These are phyloP conservation scores for Chaetoderma sp. DNA, from an alignment of 2,888 invertebrate species.

Conservation along the genomic window DNA sequence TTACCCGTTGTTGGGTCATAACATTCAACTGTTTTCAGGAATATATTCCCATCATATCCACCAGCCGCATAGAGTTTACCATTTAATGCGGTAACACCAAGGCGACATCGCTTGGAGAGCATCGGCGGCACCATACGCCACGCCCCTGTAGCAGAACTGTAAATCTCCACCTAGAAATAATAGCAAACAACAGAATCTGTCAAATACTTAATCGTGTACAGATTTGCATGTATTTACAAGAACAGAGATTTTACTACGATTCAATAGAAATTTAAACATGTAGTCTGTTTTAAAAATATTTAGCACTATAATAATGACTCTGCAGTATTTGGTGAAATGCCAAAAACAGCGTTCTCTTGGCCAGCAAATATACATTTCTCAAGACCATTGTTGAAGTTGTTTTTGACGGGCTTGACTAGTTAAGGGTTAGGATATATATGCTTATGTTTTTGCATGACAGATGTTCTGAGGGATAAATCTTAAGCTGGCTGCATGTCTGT, in stretches of 20 bases:
- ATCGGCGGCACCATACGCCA: constrained; percentile 84
- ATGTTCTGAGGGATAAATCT: too few species aligned
- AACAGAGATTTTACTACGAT: too few species aligned
- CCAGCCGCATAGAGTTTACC: constrained; percentile 80
- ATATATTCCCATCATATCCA: constrained; percentile 85
- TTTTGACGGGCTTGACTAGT: too few species aligned
- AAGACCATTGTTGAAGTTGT: too few species aligned
- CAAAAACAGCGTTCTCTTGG: too few species aligned
- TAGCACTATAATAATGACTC: too few species aligned
- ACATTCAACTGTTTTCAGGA: constrained; percentile 84
- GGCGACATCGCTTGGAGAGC: constrained; percentile 83
- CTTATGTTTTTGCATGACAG: too few species aligned
- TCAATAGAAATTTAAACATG: not conserved
- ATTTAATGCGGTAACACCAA: constrained; percentile 85
- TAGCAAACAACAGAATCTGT: not conserved
- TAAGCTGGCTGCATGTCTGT: too few species aligned
- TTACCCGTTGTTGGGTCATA: constrained; percentile 81
- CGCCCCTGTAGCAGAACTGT: constrained; percentile 79
- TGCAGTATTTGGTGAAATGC: too few species aligned
- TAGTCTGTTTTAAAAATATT: too few species aligned
- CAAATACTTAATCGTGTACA: not conserved
- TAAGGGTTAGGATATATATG: too few species aligned
- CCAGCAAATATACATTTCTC: too few species aligned
- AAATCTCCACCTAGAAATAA: constrained; percentile 77
- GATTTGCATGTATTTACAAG: not conserved